phyloP scores from a whole-genome alignment of 2,888 invertebrate genomes.

The Agrochola circellaris region DNA sequence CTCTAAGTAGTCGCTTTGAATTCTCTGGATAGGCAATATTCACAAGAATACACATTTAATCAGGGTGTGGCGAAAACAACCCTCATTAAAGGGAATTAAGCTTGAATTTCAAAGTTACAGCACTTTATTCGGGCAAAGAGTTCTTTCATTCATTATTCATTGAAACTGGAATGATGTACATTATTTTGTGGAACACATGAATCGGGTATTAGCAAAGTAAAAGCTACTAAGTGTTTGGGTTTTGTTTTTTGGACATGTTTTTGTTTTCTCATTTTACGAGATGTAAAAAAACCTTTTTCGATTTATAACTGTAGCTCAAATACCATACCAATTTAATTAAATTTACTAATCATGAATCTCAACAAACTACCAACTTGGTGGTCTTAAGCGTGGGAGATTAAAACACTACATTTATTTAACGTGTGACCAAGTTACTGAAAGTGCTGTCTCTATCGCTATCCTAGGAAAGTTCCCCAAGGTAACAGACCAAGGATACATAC shows the following conservation, averaged over 20 bases:
- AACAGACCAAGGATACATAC: conserved; percentile 15
- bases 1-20: conserved; percentile 30
- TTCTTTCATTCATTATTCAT: conserved; percentile 62
- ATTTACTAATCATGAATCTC: not conserved
- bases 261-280: not conserved
- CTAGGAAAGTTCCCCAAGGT: not conserved
- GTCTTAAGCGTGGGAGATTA: not conserved
- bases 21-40: conserved; percentile 43
- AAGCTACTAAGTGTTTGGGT: not conserved
- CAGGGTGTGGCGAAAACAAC: conserved; percentile 55
- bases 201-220: conserved; percentile 31
- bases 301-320: not conserved
- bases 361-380: not conserved
- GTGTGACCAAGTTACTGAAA: not conserved
- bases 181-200: conserved; percentile 29
- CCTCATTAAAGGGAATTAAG: conserved; percentile 60
- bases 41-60: conserved; percentile 59
- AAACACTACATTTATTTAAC: conserved; percentile 13
- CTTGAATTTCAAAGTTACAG: conserved; percentile 52
- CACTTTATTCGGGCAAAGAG: conserved; percentile 47
- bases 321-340: not conserved
- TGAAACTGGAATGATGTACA: conserved; percentile 45
- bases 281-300: not conserved
- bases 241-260: conserved; percentile 1
- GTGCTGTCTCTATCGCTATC: not conserved